Conservation (phyloP, 2,797 vertebrate genomes). For the Chrosomus eos region DNA sequence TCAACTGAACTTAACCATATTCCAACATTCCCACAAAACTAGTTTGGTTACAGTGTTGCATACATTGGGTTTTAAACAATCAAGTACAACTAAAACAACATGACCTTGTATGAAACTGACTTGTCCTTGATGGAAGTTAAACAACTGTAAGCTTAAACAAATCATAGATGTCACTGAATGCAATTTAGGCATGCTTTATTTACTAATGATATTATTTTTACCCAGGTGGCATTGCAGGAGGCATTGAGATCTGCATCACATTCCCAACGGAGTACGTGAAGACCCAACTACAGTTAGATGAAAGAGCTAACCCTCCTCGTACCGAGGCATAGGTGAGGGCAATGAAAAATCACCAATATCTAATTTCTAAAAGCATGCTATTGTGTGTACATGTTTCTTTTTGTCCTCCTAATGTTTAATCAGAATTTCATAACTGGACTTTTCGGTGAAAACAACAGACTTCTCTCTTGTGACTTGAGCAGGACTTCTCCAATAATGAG, state of each 20-base stretch:
- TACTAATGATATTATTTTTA: not conserved
- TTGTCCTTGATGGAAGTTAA: conserved; percentile 2
- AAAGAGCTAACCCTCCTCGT: conserved; percentile 78
- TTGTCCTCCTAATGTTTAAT: not conserved
- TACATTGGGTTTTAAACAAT: not conserved
- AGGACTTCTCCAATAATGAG: not conserved
- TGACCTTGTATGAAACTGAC: not conserved
- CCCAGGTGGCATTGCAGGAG: conserved; percentile 80
- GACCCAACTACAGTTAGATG: conserved; percentile 83
- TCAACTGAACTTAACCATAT: not conserved
- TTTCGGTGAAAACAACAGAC: not conserved
- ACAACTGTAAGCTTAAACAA: not conserved
- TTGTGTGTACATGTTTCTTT: not conserved
- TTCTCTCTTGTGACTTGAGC: not conserved
- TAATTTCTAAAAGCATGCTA: not conserved
- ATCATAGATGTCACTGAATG: conserved; percentile 7
- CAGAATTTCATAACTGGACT: not conserved
- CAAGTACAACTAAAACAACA: conserved; percentile 10
- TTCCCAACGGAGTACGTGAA: conserved; percentile 84
- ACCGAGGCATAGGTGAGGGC: conserved; percentile 79
- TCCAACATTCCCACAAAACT: not conserved
- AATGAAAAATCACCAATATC: not conserved
- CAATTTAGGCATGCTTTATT: not conserved
- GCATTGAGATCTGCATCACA: conserved; percentile 82
- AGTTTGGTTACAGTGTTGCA: not conserved